Evolutionary conservation across 2,113 vertebrate species (phyloP), one percentile per base, ranked within the genome.

Genomic region (Brachyhypopomus occidentalis): DNA sequence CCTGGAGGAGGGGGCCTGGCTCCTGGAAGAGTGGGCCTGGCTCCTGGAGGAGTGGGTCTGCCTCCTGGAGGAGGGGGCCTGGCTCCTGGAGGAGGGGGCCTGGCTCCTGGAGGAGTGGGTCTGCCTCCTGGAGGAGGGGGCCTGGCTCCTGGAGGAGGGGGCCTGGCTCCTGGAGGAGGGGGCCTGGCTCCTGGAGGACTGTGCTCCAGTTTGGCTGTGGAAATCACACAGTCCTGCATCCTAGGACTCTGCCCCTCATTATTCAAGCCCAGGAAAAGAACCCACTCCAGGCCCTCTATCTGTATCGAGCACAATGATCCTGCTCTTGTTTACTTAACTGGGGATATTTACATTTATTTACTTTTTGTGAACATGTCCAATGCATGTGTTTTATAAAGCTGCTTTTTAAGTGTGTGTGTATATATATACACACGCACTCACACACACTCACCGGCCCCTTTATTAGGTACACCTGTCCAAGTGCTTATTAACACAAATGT

Each of bases 371-470:
- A 16, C 23, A 17, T 5, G 48, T 30, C 5, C 2, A 41, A 30
- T 73, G 71, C 52, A 23, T 74, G 72, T 60, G 73, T 38, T 41
- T 70, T 70, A 8, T n/a, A 38, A 36, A 20, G 17, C n/a, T n/a
- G 25, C 36, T 36, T 67, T 67, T 36, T 67, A 36, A 19, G 12
- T 63, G n/a, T 25, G 9, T 34, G n/a, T 25, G 34, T 30, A 30
- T n/a, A n/a, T n/a, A n/a, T n/a, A n/a, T n/a, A n/a, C n/a, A n/a
- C n/a, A n/a, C n/a, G n/a, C n/a, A n/a, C n/a, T n/a, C n/a, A n/a
- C n/a, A n/a, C n/a, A n/a, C n/a, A n/a, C n/a, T n/a, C n/a, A n/a
- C n/a, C n/a, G n/a, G n/a, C n/a, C n/a, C n/a, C n/a, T n/a, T n/a
- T n/a, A n/a, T n/a, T n/a, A n/a, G n/a, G n/a, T n/a, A n/a, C n/a